A percentile compares a stretch with the other conserved stretches of the same genome.
These are phyloP conservation scores for Gymnoscopelus braueri DNA, from an alignment of 2,797 vertebrate genomes.

Conservation along the genomic window DNA sequence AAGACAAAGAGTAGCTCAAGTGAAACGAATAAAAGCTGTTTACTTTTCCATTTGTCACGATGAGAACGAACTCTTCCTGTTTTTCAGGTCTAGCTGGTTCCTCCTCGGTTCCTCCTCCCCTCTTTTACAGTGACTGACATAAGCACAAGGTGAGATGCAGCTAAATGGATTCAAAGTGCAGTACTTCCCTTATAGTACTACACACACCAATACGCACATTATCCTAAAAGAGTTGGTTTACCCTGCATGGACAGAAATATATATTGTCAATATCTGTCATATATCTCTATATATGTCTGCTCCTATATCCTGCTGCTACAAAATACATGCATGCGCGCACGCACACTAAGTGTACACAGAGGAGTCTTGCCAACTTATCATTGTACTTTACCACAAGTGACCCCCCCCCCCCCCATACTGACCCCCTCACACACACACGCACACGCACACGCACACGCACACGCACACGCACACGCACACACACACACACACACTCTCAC, in stretches of 20 bases:
- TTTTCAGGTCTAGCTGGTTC: constrained; percentile 53
- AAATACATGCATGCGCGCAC: constrained; percentile 5
- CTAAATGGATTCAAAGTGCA: no score
- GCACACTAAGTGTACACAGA: constrained; percentile 39
- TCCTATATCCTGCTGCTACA: no score
- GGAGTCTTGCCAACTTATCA: constrained; percentile 24
- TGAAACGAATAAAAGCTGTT: constrained; percentile 36
- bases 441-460: not conserved
- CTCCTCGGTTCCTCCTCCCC: constrained; percentile 27
- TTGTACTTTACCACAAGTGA: constrained; percentile 29
- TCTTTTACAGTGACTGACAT: no score
- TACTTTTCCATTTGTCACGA: constrained; percentile 39
- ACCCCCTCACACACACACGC: not conserved
- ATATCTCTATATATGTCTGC: no score
- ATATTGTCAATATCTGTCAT: no score
- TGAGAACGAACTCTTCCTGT: constrained; percentile 45
- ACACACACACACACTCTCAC: constrained; percentile 20
- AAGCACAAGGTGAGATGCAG: no score
- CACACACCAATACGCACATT: no score
- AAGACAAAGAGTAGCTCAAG: constrained; percentile 11
- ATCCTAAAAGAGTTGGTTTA: no score
- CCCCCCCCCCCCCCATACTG: no score
- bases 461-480: not conserved
- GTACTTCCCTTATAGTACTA: no score
- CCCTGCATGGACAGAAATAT: no score